Evolutionary conservation across 2,113 vertebrate genomes (phyloP).

Genomic region (Antennarius striatus): DNA sequence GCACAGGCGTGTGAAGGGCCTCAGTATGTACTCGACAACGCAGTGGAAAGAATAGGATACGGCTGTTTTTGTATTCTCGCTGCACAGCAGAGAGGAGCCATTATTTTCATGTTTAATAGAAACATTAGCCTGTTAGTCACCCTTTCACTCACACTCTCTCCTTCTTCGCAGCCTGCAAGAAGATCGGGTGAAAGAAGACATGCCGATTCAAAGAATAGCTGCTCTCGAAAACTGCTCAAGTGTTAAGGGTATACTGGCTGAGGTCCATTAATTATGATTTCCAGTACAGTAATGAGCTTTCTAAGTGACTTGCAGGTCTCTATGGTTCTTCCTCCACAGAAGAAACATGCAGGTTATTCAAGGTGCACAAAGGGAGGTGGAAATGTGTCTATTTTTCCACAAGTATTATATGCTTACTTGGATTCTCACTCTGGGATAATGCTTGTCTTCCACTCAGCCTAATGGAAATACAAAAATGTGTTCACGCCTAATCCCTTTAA

Average conservation of each 20-base stretch:
- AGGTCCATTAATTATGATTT: constrained; percentile 42
- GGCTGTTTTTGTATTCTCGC: not conserved
- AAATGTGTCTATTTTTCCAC: constrained; percentile 10
- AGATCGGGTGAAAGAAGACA: not conserved
- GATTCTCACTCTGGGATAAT: constrained; percentile 44
- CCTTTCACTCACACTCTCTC: not conserved
- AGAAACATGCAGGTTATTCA: constrained; percentile 24
- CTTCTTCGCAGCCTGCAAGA: not conserved
- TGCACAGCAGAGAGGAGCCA: not conserved
- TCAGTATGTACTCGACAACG: not conserved
- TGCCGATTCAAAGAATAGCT: constrained; percentile 12
- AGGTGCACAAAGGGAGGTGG: constrained; percentile 12
- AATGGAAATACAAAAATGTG: constrained; percentile 56
- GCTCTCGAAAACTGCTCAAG: constrained; percentile 18
- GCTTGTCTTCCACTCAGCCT: constrained; percentile 4
- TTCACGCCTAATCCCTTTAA: constrained; percentile 37
- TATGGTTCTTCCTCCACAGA: constrained; percentile 19
- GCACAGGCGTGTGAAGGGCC: not conserved
- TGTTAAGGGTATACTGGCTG: constrained; percentile 25
- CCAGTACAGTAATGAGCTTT: constrained; percentile 44
- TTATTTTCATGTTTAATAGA: constrained; percentile 2
- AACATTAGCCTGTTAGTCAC: not conserved
- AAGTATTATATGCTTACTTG: constrained; percentile 16
- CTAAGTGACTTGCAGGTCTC: constrained; percentile 31
- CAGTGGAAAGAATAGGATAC: not conserved